These are phyloP conservation scores for Molossus alvarezi DNA, from an alignment of 2,797 vertebrate genomes.

Conservation along the genomic window DNA sequence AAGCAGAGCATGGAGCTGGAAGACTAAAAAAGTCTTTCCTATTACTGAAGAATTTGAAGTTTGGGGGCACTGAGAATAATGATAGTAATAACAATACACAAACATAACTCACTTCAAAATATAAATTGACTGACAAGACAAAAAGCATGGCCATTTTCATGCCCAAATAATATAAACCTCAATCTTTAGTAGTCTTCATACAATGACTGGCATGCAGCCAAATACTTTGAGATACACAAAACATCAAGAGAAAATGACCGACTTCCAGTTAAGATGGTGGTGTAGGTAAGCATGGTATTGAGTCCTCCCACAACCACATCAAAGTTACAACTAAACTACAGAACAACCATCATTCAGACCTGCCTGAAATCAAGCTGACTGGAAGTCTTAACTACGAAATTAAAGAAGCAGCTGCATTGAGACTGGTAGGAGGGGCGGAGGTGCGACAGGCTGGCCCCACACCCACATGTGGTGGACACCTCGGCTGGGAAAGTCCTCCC, in stretches of 20 bases:
- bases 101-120: background rate
- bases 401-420: no score
- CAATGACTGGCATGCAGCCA: background rate
- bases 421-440: no score
- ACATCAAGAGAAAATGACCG: background rate
- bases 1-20: background rate
- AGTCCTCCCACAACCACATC: no score
- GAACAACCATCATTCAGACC: no score
- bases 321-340: no score
- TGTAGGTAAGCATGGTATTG: no score
- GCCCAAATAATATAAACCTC: background rate
- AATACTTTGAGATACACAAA: background rate
- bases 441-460: no score
- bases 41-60: background rate
- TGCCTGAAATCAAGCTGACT: no score
- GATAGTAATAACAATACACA: background rate
- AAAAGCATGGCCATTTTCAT: background rate
- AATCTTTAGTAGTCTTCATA: background rate
- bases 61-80: background rate
- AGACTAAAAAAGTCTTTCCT: background rate
- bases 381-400: no score
- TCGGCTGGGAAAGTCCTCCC: no score
- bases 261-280: no score
- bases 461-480: no score
- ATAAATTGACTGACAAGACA: background rate